These are phyloP conservation scores for Holacanthus passer DNA, from an alignment of 2,113 vertebrate species.

Conservation along the genomic window DNA sequence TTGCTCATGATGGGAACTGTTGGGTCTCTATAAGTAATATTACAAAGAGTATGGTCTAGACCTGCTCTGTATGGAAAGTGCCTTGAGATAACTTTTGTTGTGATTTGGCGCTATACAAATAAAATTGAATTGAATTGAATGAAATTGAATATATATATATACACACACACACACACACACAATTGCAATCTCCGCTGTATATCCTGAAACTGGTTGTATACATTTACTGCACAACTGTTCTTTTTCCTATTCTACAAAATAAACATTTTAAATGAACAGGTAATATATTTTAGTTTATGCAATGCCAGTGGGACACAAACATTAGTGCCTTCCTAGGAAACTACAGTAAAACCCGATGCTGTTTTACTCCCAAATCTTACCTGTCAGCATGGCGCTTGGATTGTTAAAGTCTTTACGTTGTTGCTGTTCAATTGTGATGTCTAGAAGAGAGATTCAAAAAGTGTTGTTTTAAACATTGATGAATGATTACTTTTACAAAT, in stretches of 20 bases:
- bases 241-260: not conserved
- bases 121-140: too few species aligned
- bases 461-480: not conserved
- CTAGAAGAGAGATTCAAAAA: slow-evolving; percentile 1
- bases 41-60: too few species aligned
- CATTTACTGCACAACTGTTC: not conserved
- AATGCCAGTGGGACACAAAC: not conserved
- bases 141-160: too few species aligned
- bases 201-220: not conserved
- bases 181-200: not conserved
- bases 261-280: not conserved
- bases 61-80: too few species aligned
- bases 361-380: slow-evolving; percentile 29
- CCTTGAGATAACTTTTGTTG: too few species aligned
- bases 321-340: not conserved
- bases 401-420: not conserved
- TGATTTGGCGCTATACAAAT: too few species aligned
- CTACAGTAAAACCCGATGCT: not conserved
- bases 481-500: not conserved
- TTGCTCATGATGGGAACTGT: too few species aligned
- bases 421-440: not conserved
- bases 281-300: not conserved
- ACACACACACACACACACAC: too few species aligned
- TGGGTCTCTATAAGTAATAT: too few species aligned
- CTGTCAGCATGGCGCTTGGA: slow-evolving; percentile 71